These are phyloP conservation scores for Mormyrus lacerda DNA, from an alignment of 2,113 vertebrate genomes.

Conservation along the genomic window DNA sequence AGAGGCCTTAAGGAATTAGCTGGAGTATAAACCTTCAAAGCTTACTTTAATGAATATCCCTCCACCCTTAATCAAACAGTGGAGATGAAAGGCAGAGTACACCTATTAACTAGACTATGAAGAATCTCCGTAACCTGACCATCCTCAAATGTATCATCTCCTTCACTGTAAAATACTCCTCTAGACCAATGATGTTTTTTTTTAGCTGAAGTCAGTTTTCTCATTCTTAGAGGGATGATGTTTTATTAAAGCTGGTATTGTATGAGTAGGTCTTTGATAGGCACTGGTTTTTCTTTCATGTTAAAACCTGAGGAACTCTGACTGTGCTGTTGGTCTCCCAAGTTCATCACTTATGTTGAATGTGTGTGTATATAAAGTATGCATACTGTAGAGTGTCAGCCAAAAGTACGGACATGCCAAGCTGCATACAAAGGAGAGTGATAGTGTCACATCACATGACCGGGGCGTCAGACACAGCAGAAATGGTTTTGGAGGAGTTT, in stretches of 20 bases:
- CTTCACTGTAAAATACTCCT: background rate
- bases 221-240: background rate
- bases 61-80: background rate
- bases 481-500: background rate
- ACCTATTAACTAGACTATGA: background rate
- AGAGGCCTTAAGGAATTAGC: background rate
- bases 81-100: background rate
- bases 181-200: background rate
- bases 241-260: background rate
- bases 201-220: background rate
- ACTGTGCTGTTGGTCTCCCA: background rate
- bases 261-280: background rate
- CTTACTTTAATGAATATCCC: background rate
- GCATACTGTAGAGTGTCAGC: background rate
- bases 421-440: background rate
- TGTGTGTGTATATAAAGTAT: background rate
- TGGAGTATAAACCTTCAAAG: background rate
- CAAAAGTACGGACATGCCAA: background rate
- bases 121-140: conserved; percentile 3
- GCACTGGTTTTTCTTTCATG: background rate
- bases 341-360: background rate
- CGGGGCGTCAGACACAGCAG: background rate
- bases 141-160: background rate
- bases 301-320: background rate
- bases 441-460: background rate